Evolutionary conservation across 1,140 invertebrate species (phyloP).

Genomic region (Oscheius sp.): DNA sequence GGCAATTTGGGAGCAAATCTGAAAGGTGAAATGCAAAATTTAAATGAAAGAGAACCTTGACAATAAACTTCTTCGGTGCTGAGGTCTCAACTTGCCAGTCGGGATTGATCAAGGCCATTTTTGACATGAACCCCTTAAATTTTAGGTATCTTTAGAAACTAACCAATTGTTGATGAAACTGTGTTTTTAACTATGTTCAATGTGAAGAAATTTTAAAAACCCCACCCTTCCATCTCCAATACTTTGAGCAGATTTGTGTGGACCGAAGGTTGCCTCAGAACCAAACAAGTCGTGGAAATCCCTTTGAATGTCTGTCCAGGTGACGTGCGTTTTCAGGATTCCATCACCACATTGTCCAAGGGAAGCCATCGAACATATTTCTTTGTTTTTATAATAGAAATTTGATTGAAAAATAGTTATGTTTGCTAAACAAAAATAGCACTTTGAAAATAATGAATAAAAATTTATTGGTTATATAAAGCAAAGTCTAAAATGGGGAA

Average conservation of each 20-base stretch:
- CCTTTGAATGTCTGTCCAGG: conserved; percentile 14
- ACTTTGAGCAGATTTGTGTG: not conserved
- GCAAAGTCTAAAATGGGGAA: too few relatives aligned
- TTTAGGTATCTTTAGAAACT: too few relatives aligned
- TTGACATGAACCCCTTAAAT: conserved; percentile 17
- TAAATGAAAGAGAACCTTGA: conserved; percentile 10
- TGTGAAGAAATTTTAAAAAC: not conserved
- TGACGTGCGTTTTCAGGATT: conserved; percentile 9
- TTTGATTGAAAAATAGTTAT: too few relatives aligned
- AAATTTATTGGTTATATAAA: too few relatives aligned
- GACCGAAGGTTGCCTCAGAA: conserved; percentile 8
- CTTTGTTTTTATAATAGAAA: too few relatives aligned
- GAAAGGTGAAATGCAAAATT: too few relatives aligned
- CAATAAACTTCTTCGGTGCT: conserved; percentile 9
- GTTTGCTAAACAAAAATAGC: too few relatives aligned
- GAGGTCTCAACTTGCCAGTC: not conserved
- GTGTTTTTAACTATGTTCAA: too few relatives aligned
- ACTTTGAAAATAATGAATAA: too few relatives aligned
- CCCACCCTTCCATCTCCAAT: conserved; percentile 24
- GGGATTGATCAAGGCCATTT: conserved; percentile 2
- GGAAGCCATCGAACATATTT: too few relatives aligned
- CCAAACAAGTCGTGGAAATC: not conserved
- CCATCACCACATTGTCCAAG: too few relatives aligned
- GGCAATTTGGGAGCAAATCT: conserved; percentile 7
- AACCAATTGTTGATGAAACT: too few relatives aligned